These are phyloP conservation scores for Aselliscus stoliczkanus DNA, from an alignment of 2,797 vertebrate genomes.

Conservation along the genomic window DNA sequence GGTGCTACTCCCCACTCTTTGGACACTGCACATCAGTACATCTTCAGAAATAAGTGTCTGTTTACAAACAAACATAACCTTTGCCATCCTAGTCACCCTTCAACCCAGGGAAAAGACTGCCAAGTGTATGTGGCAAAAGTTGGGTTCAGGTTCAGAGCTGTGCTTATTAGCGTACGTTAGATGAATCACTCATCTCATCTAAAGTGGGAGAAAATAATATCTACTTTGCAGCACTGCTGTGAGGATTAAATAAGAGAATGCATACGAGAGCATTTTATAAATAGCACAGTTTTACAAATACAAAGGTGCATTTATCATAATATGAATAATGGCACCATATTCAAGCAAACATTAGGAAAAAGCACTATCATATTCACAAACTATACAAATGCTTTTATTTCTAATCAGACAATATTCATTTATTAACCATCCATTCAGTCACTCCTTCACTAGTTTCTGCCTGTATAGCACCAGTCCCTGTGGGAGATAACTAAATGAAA, in stretches of 20 bases:
- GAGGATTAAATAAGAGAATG: constrained; percentile 44
- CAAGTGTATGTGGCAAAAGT: neutral
- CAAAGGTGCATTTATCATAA: constrained; percentile 54
- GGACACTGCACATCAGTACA: neutral
- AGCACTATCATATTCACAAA: neutral
- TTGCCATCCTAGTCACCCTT: neutral
- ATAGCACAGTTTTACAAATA: constrained; percentile 29
- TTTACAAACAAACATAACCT: neutral
- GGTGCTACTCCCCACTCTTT: neutral
- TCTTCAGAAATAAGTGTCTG: constrained; percentile 9
- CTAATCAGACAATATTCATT: constrained; percentile 18
- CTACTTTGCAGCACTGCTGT: neutral
- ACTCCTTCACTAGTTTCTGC: constrained; percentile 3
- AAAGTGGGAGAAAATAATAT: neutral
- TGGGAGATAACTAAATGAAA: neutral
- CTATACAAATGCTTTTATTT: constrained; percentile 32
- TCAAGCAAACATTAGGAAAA: constrained; percentile 46
- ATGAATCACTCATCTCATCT: constrained; percentile 43
- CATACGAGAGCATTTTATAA: constrained; percentile 46
- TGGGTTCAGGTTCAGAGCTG: constrained; percentile 17
- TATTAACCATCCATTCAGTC: constrained; percentile 10
- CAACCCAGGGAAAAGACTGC: neutral
- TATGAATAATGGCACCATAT: constrained; percentile 32
- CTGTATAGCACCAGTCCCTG: neutral
- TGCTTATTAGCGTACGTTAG: neutral